A percentile compares a stretch with the other conserved stretches of the same genome.
phyloP scores from a whole-genome alignment of 2,113 vertebrate genomes.

The Apeltes quadracus region DNA sequence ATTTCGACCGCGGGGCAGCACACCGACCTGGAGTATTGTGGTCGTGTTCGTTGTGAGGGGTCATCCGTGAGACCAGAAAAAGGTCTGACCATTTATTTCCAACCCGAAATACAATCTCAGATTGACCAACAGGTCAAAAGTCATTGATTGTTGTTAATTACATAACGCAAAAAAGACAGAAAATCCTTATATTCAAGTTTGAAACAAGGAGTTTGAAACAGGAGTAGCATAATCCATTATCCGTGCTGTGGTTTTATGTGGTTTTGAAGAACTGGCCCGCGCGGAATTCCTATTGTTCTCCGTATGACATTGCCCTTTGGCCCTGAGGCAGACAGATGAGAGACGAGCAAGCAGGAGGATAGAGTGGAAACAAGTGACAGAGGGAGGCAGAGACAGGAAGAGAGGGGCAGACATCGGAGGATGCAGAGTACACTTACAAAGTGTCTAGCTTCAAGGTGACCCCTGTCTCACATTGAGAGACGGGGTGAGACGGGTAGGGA shows the following conservation, averaged over 20 bases:
- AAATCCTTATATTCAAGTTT: too few relatives aligned
- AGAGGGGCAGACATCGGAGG: constrained; percentile 44
- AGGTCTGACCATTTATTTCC: not conserved
- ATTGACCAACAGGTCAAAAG: not conserved
- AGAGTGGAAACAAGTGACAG: constrained; percentile 27
- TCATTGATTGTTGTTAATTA: not conserved
- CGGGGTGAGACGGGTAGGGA: constrained; percentile 1
- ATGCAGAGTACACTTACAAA: constrained; percentile 44
- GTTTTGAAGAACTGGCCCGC: not conserved
- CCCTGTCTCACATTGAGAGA: constrained; percentile 47
- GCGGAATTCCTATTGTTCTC: constrained; percentile 1
- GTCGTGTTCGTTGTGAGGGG: not conserved
- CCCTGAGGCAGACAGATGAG: constrained; percentile 4
- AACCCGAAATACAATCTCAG: not conserved
- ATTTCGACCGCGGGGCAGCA: not conserved
- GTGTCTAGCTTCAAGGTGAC: constrained; percentile 60
- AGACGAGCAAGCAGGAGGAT: constrained; percentile 18
- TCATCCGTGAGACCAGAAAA: not conserved
- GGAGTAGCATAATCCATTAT: not conserved
- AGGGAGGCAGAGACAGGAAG: constrained; percentile 28
- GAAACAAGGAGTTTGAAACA: too few relatives aligned
- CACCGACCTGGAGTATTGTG: not conserved
- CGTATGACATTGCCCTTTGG: not conserved
- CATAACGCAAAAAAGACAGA: not conserved
- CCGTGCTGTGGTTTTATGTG: not conserved